Base-by-base conservation (phyloP, 2,797 vertebrate species). In the Enteromius argenteus region DNA sequence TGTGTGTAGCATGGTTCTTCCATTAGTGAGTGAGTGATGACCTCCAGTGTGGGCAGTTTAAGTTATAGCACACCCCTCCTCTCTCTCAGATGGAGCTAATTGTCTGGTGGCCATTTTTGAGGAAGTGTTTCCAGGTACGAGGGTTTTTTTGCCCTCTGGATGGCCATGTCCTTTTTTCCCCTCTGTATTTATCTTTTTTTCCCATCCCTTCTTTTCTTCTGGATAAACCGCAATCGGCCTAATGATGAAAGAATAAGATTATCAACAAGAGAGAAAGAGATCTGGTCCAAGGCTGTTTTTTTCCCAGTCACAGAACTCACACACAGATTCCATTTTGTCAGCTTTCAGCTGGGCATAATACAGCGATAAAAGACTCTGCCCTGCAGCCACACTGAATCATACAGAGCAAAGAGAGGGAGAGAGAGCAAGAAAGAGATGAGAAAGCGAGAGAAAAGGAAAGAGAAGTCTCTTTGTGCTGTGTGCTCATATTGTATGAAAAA, bases 281-380 rank as follows among this genome's bases (percentile, higher is more conserved):
- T 75, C 74, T 72, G 19, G 35, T 74, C 44, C 66, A 64, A 69
- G 42, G 37, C 73, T 49, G 17, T 74, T 85, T 81, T 64, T 68
- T 39, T 71, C 21, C 5, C 53, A 68, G 68, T 82, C 46, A 23
- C 35, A 56, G 58, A 74, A 92, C 91, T 88, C 68, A 87, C 87
- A 84, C 85, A 89, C 84, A 90, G 92, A 93, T 94, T 93, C 91
- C 93, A 92, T 95, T 93, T 94, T 94, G 93, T 94, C 94, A 94
- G 94, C 93, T 94, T 93, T 95, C 92, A 94, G 93, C 93, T 90
- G 89, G 91, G 92, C 93, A 93, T 93, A 92, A 94, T 93, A 93
- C 93, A 93, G 94, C 92, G 91, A 93, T 94, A 94, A 93, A 94
- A 93, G 94, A 94, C 94, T 91, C 91, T 92, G 93, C 92, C 92